Evolutionary conservation across 2,113 vertebrate species (phyloP), one percentile per base, ranked within the genome.

Genomic region (Eublepharis macularius): DNA sequence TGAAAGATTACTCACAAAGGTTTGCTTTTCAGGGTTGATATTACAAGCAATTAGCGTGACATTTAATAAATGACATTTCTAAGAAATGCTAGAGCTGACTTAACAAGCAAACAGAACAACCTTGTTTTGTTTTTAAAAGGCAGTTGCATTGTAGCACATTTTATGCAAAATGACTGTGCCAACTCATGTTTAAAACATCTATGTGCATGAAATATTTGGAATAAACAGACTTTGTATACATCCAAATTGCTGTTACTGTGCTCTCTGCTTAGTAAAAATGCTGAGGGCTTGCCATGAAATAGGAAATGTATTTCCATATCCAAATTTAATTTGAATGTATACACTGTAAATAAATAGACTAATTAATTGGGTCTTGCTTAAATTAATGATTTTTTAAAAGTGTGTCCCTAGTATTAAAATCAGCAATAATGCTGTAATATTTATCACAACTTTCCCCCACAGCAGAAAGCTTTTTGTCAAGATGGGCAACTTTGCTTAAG

Each of bases 41-140:
- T 85, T 93, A 93, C 69, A 86, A 88, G 81, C 89, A 94, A 96
- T 96, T 95, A 94, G 29, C 66, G 39, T 93, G 92, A 89, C 87
- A 92, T 94, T 94, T 94, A 92, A 88, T 95, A 92, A 95, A 93
- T 81, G 49, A 57, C 68, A 89, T 85, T 93, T 95, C 92, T 89
- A 93, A 93, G 88, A 93, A 90, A 24, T 84, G 81, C 76, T 90
- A 84, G 87, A 84, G 39, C 81, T 85, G 69, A 87, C 26, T 89
- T 93, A 89, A 92, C 51, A 81, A 89, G 65, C 75, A 84, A 94
- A 80, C 75, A 84, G 72, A 94, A 92, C 63, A 85, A 93, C 76
- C 8, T 82, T 80, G 68, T 83, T 70, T 81, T 88, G 79, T 91
- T 93, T 85, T 74, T 26, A 79, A 69, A 92, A 92, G 83, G 83